Base-by-base conservation (phyloP, 2,888 invertebrate genomes). In the Romanomermis culicivorax region DNA sequence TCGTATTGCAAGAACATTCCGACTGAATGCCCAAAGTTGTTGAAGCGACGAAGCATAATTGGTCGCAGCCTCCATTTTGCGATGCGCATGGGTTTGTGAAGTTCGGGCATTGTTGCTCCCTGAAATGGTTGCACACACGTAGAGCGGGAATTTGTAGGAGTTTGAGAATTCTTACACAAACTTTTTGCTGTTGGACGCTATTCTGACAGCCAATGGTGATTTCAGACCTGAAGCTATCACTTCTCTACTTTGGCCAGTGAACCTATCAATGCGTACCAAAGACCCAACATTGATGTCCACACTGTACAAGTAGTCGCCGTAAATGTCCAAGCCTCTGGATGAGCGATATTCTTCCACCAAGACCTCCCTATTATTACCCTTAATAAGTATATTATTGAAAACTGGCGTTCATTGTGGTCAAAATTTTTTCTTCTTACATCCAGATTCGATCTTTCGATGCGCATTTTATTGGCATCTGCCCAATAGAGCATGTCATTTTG, bases 201-300 rank as follows among this genome's bases (percentile, higher is more conserved):
- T 62, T n/a, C 62, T 58, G n/a, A 68, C 57, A 1, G 65, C 61
- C 52, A 64, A 64, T 1, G 66, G 65, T 36, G 65, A 58, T 62
- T 88, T 87, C 29, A 95, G 73, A 1, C 91, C 78, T 64, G 88
- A 85, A 0, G 89, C 87, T 77, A 97, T 82, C 68, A 87, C 87
- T 1, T 86, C 77, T 80, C 88, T 85, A 64, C 86, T 84, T 2
- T 85, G 85, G 0, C 95, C 93, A 0, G 93, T 93, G 65, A 89
- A 85, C 68, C 97, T 97, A 67, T 95, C 91, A 0, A 93, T 91
- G 47, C 93, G 76, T 68, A 91, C 95, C 17, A 42, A 55, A 42
- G 26, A 2, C 51, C 55, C 68, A 53, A 63, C 61, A 26, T 68
- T 59, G 14, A 67, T 67, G 51, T 67, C 67, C 43, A 64, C 63